Conservation (phyloP, 2,797 vertebrate genomes). For the Scolopax rusticola region DNA sequence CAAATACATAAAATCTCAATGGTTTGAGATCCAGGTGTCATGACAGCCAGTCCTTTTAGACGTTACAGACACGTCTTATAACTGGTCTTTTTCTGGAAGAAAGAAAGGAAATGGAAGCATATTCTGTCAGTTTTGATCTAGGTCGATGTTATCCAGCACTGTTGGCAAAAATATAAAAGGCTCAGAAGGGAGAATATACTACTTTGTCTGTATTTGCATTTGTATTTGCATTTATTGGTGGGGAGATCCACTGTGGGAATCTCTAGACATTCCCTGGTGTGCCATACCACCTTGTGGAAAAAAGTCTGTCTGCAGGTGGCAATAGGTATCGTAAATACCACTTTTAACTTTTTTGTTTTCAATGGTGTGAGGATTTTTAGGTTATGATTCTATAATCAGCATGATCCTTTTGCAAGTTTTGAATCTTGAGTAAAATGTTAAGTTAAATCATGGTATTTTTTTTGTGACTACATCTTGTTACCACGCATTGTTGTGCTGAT, state of each 20-base stretch:
- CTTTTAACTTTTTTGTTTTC: background rate
- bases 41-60: constrained; percentile 54
- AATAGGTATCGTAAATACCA: background rate
- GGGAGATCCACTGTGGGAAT: background rate
- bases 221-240: background rate
- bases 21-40: constrained; percentile 33
- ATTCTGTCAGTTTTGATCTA: background rate
- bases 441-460: background rate
- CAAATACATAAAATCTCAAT: background rate
- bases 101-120: background rate
- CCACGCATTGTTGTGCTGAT: background rate
- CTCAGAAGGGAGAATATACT: background rate
- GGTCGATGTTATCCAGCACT: background rate
- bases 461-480: background rate
- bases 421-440: background rate
- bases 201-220: background rate
- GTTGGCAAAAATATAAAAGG: background rate
- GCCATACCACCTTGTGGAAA: background rate
- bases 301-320: background rate
- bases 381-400: background rate
- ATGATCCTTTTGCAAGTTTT: background rate
- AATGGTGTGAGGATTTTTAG: background rate
- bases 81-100: background rate
- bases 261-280: background rate
- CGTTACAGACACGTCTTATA: background rate